Conservation (phyloP, 1,140 invertebrate genomes). For the Scylla paramamosain region DNA sequence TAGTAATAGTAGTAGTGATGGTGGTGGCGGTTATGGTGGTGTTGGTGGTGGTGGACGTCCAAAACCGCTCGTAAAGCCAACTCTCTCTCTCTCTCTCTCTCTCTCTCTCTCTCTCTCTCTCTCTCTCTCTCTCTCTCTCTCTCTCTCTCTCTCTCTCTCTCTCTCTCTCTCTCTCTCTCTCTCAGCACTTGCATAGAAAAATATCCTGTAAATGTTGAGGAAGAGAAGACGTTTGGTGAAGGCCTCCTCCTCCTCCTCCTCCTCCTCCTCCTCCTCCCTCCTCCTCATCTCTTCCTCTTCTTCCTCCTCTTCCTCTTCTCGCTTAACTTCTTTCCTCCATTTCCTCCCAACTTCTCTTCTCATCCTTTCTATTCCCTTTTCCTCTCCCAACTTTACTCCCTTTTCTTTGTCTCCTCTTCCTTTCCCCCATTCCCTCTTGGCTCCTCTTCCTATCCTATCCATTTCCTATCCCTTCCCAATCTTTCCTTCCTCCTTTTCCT, state of each 20-base stretch:
- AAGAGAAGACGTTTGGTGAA: background rate
- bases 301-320: background rate
- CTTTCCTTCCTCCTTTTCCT: background rate
- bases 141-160: background rate
- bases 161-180: background rate
- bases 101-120: background rate
- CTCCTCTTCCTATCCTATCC: background rate
- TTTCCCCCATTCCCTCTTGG: background rate
- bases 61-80: background rate
- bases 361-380: background rate
- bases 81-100: background rate
- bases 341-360: background rate
- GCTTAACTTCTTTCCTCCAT: too few species aligned
- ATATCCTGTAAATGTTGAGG: background rate
- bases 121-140: background rate
- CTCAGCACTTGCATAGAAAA: background rate
- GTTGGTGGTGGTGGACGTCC: background rate
- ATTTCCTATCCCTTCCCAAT: background rate
- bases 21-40: background rate
- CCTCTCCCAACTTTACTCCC: background rate
- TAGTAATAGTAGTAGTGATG: conserved; percentile 22
- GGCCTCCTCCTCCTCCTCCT: background rate
- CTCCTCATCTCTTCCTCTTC: background rate
- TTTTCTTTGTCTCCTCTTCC: background rate
- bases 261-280: background rate